phyloP scores from a whole-genome alignment of 92 coral and sea anemone genomes.

The Parazoanthus darwini region DNA sequence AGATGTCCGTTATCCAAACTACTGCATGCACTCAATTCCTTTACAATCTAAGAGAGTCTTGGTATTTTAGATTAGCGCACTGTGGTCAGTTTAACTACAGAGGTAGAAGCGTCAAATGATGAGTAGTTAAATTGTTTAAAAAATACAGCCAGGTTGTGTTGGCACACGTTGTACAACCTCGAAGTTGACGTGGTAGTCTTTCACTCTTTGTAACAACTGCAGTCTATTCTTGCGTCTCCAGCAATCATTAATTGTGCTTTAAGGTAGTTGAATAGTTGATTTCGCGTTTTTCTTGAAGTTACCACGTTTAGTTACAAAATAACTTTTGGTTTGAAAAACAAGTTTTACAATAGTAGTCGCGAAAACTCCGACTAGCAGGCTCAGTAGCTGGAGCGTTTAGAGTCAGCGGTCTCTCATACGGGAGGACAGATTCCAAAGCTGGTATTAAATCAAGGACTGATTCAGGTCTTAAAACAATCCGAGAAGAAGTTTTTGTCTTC shows the following conservation, averaged over 20 bases:
- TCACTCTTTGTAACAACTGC: neutral
- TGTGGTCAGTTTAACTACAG: neutral
- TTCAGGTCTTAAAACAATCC: too few relatives aligned
- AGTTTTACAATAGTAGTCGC: neutral
- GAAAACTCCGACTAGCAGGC: neutral
- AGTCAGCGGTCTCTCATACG: too few relatives aligned
- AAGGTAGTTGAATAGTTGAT: neutral
- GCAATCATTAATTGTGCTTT: neutral
- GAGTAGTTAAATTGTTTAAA: neutral
- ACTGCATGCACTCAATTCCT: neutral
- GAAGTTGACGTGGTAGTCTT: too few relatives aligned
- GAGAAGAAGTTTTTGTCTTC: too few relatives aligned
- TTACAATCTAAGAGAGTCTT: neutral
- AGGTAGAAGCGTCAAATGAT: neutral
- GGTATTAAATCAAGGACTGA: too few relatives aligned
- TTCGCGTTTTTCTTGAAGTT: neutral
- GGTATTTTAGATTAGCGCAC: neutral
- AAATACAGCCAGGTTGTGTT: neutral
- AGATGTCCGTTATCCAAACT: constrained; percentile 7
- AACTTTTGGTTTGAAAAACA: neutral
- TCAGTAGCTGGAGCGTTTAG: neutral
- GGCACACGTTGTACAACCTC: neutral
- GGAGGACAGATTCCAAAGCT: too few relatives aligned
- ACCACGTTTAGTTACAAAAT: neutral
- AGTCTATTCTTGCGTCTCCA: neutral